A percentile compares a stretch with the other conserved stretches of the same genome.
Evolutionary conservation across 2,888 invertebrate species (phyloP).

Genomic region (Diarsia dahlii): DNA sequence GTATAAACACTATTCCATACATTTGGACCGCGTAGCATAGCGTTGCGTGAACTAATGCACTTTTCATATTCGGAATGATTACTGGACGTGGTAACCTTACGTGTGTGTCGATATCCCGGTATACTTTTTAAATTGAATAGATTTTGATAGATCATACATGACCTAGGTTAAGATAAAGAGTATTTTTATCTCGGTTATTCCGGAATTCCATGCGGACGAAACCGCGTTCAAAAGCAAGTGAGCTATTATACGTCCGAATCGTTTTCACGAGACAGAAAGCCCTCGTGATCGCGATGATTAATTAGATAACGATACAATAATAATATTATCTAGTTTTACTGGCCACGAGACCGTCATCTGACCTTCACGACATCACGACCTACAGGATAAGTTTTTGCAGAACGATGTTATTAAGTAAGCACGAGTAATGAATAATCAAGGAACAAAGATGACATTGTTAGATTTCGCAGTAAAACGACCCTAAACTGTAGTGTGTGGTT

Average conservation of each 20-base stretch:
- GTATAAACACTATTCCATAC: too few relatives aligned
- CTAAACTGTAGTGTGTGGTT: conserved; percentile 30
- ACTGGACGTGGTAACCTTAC: too few relatives aligned
- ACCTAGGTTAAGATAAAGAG: background rate
- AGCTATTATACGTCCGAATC: background rate
- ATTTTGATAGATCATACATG: background rate
- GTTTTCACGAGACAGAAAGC: background rate
- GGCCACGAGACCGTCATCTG: conserved; percentile 6
- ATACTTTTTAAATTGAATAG: background rate
- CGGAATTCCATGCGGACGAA: background rate
- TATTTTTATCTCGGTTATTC: background rate
- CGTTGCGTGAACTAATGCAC: too few relatives aligned
- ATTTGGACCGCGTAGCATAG: too few relatives aligned
- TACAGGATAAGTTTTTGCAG: conserved; percentile 37
- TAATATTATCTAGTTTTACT: background rate
- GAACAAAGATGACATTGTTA: conserved; percentile 59
- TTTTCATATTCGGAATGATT: too few relatives aligned
- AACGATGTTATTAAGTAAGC: conserved; percentile 45
- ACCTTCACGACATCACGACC: conserved; percentile 29
- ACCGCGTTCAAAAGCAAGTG: background rate
- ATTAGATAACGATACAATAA: background rate
- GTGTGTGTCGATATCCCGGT: too few relatives aligned
- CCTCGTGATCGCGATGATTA: background rate
- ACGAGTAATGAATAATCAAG: conserved; percentile 47
- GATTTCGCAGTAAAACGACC: conserved; percentile 54